Percentiles rank a stretch among this genome's conserved stretches.
These are phyloP conservation scores for Frieseomelitta varia DNA, from an alignment of 1,140 invertebrate genomes.

Conservation along the genomic window DNA sequence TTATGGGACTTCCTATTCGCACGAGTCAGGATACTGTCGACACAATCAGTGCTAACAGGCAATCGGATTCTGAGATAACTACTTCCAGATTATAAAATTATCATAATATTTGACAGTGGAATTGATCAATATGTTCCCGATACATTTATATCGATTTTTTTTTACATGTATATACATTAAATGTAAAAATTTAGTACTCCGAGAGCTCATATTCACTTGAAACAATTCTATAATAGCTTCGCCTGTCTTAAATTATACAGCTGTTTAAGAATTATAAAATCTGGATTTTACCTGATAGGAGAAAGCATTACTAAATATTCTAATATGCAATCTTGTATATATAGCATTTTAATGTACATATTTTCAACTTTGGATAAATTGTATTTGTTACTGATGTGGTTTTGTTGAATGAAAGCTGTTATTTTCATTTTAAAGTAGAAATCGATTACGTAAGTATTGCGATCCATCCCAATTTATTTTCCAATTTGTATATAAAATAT, in stretches of 20 bases:
- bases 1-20: conserved; percentile 91
- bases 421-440: background rate
- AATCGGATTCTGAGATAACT: conserved; percentile 31
- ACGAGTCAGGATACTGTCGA: conserved; percentile 62
- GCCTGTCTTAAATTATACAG: background rate
- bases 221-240: conserved; percentile 4
- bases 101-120: background rate
- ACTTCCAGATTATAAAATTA: conserved; percentile 25
- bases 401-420: background rate
- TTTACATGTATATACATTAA: conserved; percentile 10
- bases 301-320: background rate
- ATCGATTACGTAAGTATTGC: background rate
- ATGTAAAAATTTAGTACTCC: background rate
- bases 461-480: background rate
- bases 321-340: too few species aligned
- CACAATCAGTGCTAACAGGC: conserved; percentile 32
- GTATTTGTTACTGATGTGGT: background rate
- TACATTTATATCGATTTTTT: conserved; percentile 2
- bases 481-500: background rate
- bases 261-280: background rate
- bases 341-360: background rate
- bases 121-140: background rate
- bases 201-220: conserved; percentile 2
- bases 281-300: background rate
- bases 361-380: background rate